Conservation (phyloP, 2,888 invertebrate species). For the Notodonta ziczac region DNA sequence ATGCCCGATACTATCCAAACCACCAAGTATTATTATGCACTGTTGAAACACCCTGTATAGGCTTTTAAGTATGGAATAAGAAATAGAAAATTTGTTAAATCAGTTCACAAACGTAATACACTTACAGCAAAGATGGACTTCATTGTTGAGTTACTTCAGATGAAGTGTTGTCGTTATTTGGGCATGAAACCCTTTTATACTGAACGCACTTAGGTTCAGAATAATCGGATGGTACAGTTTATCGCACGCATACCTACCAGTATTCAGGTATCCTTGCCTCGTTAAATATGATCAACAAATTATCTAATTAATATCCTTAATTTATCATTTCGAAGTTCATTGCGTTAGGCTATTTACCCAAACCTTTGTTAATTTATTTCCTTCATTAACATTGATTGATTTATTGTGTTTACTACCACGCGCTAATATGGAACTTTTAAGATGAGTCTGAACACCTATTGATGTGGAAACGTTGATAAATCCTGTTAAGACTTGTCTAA, state of each 20-base stretch:
- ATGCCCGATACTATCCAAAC: no score
- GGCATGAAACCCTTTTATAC: not conserved
- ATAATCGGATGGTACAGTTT: not conserved
- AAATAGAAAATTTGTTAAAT: not conserved
- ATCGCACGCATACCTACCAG: not conserved
- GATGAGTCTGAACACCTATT: no score
- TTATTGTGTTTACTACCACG: no score
- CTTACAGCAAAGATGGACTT: conserved; percentile 4
- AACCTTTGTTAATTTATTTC: not conserved
- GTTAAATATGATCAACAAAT: not conserved
- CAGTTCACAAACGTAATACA: not conserved
- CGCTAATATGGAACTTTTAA: no score
- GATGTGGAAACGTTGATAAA: no score
- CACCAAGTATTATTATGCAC: no score
- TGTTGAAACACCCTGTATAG: no score
- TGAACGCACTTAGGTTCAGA: not conserved
- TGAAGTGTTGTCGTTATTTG: not conserved
- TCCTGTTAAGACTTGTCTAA: no score
- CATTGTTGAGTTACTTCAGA: conserved; percentile 4
- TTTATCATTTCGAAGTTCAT: not conserved
- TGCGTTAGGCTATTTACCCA: not conserved
- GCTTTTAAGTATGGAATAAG: no score
- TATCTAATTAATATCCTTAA: conserved; percentile 2
- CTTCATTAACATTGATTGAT: not conserved
- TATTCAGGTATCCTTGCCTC: not conserved